Base-by-base conservation (phyloP, 2,888 invertebrate species). In the Thecocarcelia acutangulata region DNA sequence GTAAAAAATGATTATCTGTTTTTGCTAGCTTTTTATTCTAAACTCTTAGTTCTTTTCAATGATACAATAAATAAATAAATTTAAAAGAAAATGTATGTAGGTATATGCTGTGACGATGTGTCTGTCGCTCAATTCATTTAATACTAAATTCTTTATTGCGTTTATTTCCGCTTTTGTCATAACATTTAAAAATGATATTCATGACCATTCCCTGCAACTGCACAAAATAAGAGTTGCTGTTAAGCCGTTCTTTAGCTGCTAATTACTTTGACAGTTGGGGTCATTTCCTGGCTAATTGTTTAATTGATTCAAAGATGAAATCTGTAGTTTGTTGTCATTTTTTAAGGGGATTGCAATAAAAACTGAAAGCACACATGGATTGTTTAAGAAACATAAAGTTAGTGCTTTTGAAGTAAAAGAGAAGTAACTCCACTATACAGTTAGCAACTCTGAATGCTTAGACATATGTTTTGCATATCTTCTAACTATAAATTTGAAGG, bases 271-370 rank as follows among this genome's bases (percentile, higher is more conserved):
- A 76, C 77, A 86, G 86, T 84, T 85, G 87, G 86, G 89, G 89
- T 89, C 89, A 89, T 89, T 88, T 88, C 88, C 89, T 88, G 87
- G 84, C 88, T 88, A 88, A 89, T 89, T 88, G 78, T 81, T 78
- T 64, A 80, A 75, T 81, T 80, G 76, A 69, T 42, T 33, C 13
- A 70, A 56, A n/a, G 63, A 40, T 33, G 24, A 66, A 81, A 69
- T 76, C 40, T 56, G 66, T 63, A n/a, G 28, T 52, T 42, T 61
- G 59, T 54, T 63, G 69, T 28, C 15, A 37, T 48, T 15, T 58
- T 40, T 46, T 19, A 17, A 12, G 28, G 63, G 28, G 19, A 37
- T 17, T 48, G 46, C 17, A 63, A 48, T 28, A 48, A 63, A 13
- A 21, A 5, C 5, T 48, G 9, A 15, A 13, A 9, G n/a, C 2